Base-by-base conservation (phyloP, 2,113 vertebrate genomes). In the Oreamnos americanus region DNA sequence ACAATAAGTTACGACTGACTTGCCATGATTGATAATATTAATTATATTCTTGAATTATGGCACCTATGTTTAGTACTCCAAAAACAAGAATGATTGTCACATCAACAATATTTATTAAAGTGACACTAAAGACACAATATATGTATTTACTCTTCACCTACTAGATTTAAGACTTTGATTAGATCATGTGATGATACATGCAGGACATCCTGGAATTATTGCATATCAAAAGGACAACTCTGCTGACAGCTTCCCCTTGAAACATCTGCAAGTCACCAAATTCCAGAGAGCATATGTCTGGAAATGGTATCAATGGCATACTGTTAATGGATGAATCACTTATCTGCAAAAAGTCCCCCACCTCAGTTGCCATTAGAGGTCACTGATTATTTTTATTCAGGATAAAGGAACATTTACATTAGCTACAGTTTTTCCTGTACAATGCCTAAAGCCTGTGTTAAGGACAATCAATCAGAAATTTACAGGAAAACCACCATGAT, bases 141-240 rank as follows among this genome's bases (percentile, higher is more conserved):
- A 60, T 74, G 51, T 49, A 97, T 94, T 96, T 89, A 97, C 9
- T 98, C 43, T 92, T 94, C 74, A 87, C 64, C 21, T 96, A 33
- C 53, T 94, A 97, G 97, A 97, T 95, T 82, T 95, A 91, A 94
- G 33, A 53, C 51, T 87, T 97, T 94, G 96, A 97, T 97, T 91
- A 98, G 82, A 64, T 94, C 81, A 76, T 45, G n/a, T 96, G 76
- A 93, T 97, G 95, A 96, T 90, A 49, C 14, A 57, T 26, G 36
- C 79, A 97, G 83, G 83, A 85, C 53, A 87, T 94, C 49, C 78
- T 71, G 39, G 45, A 95, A 79, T 23, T 84, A 58, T 2, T 90
- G 43, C 87, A 51, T 81, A 97, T 96, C 76, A 87, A 94, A 97
- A 85, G 64, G 96, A 95, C 88, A 97, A 81, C 36, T 76, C 25